These are phyloP conservation scores for Cerastis rubricosa DNA, from an alignment of 2,888 invertebrate species.

Conservation along the genomic window DNA sequence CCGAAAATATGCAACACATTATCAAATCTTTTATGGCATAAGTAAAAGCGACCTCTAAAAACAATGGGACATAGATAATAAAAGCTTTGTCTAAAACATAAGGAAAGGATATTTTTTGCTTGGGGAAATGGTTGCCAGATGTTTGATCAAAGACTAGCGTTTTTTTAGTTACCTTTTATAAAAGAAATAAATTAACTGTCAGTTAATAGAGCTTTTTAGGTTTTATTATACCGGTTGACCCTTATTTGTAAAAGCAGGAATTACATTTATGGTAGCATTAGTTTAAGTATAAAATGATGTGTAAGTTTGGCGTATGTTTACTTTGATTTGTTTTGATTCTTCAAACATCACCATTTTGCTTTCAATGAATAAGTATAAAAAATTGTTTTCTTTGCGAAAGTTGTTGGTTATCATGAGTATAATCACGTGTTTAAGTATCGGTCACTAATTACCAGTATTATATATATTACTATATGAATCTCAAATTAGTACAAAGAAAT, in stretches of 20 bases:
- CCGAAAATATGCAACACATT: constrained; percentile 27
- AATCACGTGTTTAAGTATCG: too few relatives aligned
- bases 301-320: neutral
- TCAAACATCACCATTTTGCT: neutral
- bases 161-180: neutral
- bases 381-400: too few relatives aligned
- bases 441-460: too few relatives aligned
- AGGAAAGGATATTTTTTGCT: neutral
- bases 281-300: neutral
- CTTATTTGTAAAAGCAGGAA: neutral
- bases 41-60: constrained; percentile 14
- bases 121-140: constrained; percentile 24
- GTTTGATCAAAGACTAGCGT: constrained; percentile 5
- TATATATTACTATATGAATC: too few relatives aligned
- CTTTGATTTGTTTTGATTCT: neutral
- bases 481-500: neutral
- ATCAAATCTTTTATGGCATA: neutral
- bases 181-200: neutral
- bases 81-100: neutral
- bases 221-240: neutral
- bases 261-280: neutral
- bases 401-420: too few relatives aligned
- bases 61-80: constrained; percentile 4
- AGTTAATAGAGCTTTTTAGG: neutral
- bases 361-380: too few relatives aligned